Evolutionary conservation across 2,888 invertebrate species (phyloP).

Genomic region (Gibbula magus): DNA sequence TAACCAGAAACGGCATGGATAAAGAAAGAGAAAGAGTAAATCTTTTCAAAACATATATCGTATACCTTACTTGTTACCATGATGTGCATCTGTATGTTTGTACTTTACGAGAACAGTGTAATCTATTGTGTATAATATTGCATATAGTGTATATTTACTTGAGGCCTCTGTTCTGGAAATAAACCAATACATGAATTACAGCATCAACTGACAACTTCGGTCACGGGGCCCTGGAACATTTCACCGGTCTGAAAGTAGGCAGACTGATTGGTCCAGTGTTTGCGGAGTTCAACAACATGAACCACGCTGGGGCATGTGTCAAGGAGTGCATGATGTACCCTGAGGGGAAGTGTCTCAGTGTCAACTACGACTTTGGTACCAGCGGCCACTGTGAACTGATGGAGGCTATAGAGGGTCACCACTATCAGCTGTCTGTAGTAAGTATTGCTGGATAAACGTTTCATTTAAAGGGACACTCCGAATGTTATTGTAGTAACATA

Average conservation of each 20-base stretch:
- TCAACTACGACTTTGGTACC: constrained; percentile 57
- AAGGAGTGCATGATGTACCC: constrained; percentile 42
- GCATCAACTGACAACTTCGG: constrained; percentile 25
- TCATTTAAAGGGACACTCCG: too few relatives aligned
- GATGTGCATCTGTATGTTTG: too few relatives aligned
- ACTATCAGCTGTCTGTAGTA: constrained; percentile 38
- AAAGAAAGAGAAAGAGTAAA: too few relatives aligned
- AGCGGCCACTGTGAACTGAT: constrained; percentile 55
- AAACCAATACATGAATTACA: neutral
- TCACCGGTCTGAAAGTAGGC: constrained; percentile 45
- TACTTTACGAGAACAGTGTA: too few relatives aligned
- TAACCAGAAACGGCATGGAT: too few relatives aligned
- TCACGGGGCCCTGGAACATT: constrained; percentile 31
- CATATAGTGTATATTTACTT: too few relatives aligned
- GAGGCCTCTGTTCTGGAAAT: neutral
- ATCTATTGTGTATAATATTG: too few relatives aligned
- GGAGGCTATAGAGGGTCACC: constrained; percentile 49
- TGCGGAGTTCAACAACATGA: constrained; percentile 6
- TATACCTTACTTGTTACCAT: too few relatives aligned
- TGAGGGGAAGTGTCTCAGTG: constrained; percentile 52
- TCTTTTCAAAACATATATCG: too few relatives aligned
- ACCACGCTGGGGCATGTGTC: constrained; percentile 48
- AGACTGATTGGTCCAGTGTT: constrained; percentile 39
- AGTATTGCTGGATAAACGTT: neutral
- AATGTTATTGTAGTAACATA: too few relatives aligned